These are phyloP conservation scores for Cydia amplana DNA, from an alignment of 1,140 invertebrate species.

Conservation along the genomic window DNA sequence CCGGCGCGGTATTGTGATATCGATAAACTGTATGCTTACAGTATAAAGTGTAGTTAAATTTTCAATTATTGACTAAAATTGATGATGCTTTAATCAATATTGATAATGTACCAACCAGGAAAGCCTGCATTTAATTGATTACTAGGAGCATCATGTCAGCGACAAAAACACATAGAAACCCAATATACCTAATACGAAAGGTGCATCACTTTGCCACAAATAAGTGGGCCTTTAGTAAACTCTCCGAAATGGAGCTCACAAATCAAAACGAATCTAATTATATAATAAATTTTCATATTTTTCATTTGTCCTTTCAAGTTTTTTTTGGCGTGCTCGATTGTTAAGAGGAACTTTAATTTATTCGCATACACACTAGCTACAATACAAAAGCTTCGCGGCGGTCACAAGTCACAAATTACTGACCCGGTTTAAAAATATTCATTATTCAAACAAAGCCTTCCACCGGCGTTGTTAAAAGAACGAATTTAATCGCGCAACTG, in stretches of 20 bases:
- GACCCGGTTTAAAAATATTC: conserved; percentile 28
- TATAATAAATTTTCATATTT: too few species aligned
- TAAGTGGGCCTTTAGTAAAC: too few species aligned
- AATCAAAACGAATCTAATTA: too few species aligned
- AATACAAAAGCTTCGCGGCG: neutral
- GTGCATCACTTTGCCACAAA: too few species aligned
- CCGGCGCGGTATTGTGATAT: neutral
- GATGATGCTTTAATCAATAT: neutral
- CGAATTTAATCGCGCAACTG: conserved; percentile 2
- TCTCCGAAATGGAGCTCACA: too few species aligned
- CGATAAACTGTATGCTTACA: neutral
- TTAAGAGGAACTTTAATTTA: neutral
- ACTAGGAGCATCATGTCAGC: neutral
- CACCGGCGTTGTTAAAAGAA: neutral
- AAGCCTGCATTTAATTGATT: neutral
- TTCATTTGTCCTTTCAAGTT: neutral
- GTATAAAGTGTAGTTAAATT: neutral
- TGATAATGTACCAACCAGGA: neutral
- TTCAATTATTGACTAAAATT: neutral
- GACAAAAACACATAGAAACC: neutral
- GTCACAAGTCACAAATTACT: conserved; percentile 19
- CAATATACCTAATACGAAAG: too few species aligned
- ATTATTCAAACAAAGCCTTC: conserved; percentile 17
- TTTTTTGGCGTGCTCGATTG: neutral
- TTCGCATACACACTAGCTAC: neutral